Percentiles rank a stretch among this genome's conserved stretches.
Evolutionary conservation across 2,113 vertebrate genomes (phyloP).

Genomic region (Aldabrachelys gigantea): DNA sequence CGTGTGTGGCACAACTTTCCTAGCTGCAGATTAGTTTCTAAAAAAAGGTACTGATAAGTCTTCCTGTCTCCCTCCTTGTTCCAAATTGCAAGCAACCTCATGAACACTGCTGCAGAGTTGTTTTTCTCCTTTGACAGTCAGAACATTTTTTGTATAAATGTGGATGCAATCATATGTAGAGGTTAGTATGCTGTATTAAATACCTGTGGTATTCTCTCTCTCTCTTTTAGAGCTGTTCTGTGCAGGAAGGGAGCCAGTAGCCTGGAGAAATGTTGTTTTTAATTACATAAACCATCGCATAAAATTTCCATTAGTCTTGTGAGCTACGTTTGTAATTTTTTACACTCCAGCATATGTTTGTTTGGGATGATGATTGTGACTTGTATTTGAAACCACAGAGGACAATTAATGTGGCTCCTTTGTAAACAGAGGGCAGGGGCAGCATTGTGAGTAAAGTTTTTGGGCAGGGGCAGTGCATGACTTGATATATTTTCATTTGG

Average conservation of each 20-base stretch:
- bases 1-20: neutral
- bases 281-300: constrained; percentile 33
- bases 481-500: neutral
- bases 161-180: constrained; percentile 31
- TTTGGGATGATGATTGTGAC: neutral
- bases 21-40: neutral
- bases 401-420: neutral
- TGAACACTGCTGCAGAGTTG: neutral
- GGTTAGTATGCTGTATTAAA: constrained; percentile 30
- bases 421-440: neutral
- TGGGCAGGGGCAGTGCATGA: neutral
- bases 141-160: constrained; percentile 31
- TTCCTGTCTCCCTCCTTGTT: neutral
- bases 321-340: constrained; percentile 11
- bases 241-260: constrained; percentile 59
- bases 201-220: constrained; percentile 30
- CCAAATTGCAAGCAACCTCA: neutral
- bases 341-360: neutral
- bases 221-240: constrained; percentile 39
- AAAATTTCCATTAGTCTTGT: neutral
- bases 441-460: neutral
- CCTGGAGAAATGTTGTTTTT: constrained; percentile 38
- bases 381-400: neutral
- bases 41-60: neutral
- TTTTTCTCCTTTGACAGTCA: constrained; percentile 3